Conservation (phyloP, 92 coral and sea anemone species). For the Muricea muricata region DNA sequence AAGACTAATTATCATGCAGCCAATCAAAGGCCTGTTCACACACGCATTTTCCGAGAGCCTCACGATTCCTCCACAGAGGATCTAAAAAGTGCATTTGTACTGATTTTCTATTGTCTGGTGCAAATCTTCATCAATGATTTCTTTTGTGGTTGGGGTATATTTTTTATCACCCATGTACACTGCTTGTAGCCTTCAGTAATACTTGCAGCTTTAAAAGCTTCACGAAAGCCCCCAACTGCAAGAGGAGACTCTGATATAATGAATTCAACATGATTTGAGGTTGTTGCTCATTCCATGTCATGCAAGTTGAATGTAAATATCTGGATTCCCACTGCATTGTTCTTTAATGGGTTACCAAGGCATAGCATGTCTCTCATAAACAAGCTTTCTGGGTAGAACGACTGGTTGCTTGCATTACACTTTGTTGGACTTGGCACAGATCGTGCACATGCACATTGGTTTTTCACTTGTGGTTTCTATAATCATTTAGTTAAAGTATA, state of each 20-base stretch:
- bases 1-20: too few species aligned
- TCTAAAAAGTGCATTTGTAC: constrained; percentile 44
- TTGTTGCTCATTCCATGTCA: constrained; percentile 71
- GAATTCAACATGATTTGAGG: constrained; percentile 63
- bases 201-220: constrained; percentile 72
- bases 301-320: constrained; percentile 55
- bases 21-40: too few species aligned
- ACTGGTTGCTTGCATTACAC: constrained; percentile 2
- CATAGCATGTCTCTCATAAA: constrained; percentile 32
- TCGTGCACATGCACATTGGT: not conserved
- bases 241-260: constrained; percentile 19
- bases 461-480: not conserved
- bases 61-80: too few species aligned
- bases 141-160: constrained; percentile 19
- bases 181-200: constrained; percentile 62
- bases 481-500: not conserved
- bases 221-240: constrained; percentile 71
- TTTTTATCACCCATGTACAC: constrained; percentile 67
- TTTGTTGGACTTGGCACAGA: constrained; percentile 41
- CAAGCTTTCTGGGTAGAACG: constrained; percentile 38
- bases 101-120: constrained; percentile 38
- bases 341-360: constrained; percentile 18
- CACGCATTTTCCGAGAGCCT: too few species aligned
- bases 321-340: constrained; percentile 15
- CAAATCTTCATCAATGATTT: constrained; percentile 7